Percentiles rank a stretch among this genome's conserved stretches.
Conservation (phyloP, 2,888 invertebrate genomes). For the Hermaeophaga mercurialis region DNA sequence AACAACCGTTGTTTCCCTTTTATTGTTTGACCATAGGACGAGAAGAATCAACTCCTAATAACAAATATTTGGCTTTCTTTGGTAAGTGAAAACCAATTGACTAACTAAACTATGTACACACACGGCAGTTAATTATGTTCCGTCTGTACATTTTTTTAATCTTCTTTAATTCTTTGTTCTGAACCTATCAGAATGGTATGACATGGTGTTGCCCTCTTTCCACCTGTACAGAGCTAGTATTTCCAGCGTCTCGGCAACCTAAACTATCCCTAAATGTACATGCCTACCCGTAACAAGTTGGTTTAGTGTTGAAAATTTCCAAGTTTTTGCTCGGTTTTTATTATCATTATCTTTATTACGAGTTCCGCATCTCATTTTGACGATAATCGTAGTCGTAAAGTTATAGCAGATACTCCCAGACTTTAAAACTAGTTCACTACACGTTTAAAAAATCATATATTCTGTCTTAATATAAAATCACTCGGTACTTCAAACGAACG, state of each 20-base stretch:
- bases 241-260: conserved; percentile 29
- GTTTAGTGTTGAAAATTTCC: conserved; percentile 50
- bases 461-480: too few relatives aligned
- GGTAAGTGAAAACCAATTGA: conserved; percentile 75
- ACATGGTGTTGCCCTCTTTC: conserved; percentile 44
- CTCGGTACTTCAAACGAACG: too few relatives aligned
- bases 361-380: neutral
- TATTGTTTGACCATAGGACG: conserved; percentile 84
- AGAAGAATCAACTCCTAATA: conserved; percentile 95
- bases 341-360: conserved; percentile 22
- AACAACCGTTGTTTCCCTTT: conserved; percentile 68
- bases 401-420: too few relatives aligned
- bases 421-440: too few relatives aligned
- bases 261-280: conserved; percentile 34
- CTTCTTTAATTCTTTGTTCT: conserved; percentile 49
- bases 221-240: conserved; percentile 46
- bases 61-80: conserved; percentile 95
- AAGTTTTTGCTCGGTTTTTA: conserved; percentile 43
- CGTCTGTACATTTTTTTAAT: conserved; percentile 46
- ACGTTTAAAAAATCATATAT: too few relatives aligned
- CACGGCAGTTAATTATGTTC: conserved; percentile 56
- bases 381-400: too few relatives aligned
- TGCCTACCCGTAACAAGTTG: conserved; percentile 51
- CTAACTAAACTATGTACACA: conserved; percentile 57
- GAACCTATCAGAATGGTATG: conserved; percentile 43